Percentiles rank a stretch among this genome's conserved stretches.
Evolutionary conservation across 2,797 vertebrate genomes (phyloP).

Genomic region (Peromyscus melanophrys): DNA sequence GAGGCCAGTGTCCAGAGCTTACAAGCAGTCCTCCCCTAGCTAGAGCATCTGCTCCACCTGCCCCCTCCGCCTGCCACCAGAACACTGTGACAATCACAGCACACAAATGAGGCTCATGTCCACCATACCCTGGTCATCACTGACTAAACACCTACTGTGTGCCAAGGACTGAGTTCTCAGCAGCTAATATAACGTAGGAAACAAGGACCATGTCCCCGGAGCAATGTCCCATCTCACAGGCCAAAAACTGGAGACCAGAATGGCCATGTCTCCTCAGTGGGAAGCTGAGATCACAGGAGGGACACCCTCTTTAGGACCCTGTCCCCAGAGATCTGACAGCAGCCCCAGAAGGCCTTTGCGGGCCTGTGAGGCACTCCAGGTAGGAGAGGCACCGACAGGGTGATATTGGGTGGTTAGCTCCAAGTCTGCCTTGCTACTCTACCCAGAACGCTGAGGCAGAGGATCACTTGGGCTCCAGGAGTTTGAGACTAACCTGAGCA

Average conservation of each 20-base stretch:
- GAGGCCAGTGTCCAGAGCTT: rapidly evolving
- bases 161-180: rapidly evolving
- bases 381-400: background rate
- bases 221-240: background rate
- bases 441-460: background rate
- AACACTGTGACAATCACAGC: rapidly evolving
- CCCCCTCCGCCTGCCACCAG: no score
- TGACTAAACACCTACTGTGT: background rate
- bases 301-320: background rate
- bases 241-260: background rate
- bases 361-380: rapidly evolving
- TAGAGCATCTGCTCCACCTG: rapidly evolving
- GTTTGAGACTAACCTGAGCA: background rate
- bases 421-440: background rate
- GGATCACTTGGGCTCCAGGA: background rate
- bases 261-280: background rate
- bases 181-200: background rate
- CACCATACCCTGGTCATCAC: rapidly evolving
- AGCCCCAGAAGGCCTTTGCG: background rate
- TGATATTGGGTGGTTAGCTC: background rate
- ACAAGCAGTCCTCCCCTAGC: background rate
- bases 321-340: background rate
- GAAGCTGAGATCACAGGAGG: no score
- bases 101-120: rapidly evolving
- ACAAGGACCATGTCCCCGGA: rapidly evolving